Base-by-base conservation (phyloP, 30 jellyfish, hydroid and myxozoan genomes). In the Hydractinia symbiolongicarpus region DNA sequence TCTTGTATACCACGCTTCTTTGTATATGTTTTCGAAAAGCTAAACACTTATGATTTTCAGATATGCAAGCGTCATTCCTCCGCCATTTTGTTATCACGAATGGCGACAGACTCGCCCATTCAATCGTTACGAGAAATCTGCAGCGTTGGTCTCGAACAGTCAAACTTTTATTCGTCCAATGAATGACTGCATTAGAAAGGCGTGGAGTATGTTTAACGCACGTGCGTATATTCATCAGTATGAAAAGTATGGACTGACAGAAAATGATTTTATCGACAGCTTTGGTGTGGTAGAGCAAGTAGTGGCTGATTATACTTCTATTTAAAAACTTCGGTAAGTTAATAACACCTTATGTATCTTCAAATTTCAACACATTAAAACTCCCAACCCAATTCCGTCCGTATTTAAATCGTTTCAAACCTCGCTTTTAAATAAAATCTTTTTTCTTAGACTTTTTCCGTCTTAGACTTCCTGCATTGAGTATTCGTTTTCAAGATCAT, bases 151-250 rank as follows among this genome's bases (percentile, higher is more conserved):
- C 54, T 85, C 90, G 78, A 93, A 93, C 81, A 84, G 96, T 66
- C 99, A 93, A 76, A 67, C 96, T 16, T 87, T 82, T 62, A 83
- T 86, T 53, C 84, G 57, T 17, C 95, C 99, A 50, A 58, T 93
- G 76, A 77, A 88, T 51, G 62, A 68, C 9, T 89, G 95, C 13
- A 70, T 88, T 9, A 17, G 69, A 55, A 88, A 88, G 75, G 99
- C 96, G 7, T 93, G 99, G 99, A 74, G 73, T 55, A 93, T 88
- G 95, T 93, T 93, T 81, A 90, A 95, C 21, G 66, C 96, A 4
- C 87, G 94, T 21, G 99, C 99, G 6, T 93, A 86, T 85, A 70
- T 93, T 40, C 96, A 93, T 77, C 99, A 93, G 78, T 93, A 93
- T 61, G 86, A 71, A 61, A 81, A 77, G 61, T 93, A 83, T 76